A percentile compares a stretch with the other conserved stretches of the same genome.
Conservation (phyloP, 2,888 invertebrate species). For the Seladonia tumulorum region DNA sequence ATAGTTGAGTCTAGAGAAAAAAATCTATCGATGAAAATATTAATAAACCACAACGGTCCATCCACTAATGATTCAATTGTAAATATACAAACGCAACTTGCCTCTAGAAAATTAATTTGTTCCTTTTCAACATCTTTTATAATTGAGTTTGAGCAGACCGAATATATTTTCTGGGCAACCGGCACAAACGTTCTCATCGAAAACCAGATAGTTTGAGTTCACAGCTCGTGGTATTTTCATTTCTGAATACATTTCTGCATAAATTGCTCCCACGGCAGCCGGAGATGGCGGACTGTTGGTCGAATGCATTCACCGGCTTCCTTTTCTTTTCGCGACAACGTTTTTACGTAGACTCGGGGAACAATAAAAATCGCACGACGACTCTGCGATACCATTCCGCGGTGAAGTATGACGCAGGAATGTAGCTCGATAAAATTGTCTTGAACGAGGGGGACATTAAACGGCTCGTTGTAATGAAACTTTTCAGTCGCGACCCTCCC, state of each 20-base stretch:
- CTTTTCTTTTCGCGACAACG: conserved; percentile 45
- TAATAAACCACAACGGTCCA: too few relatives aligned
- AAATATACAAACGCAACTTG: not conserved
- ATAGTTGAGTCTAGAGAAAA: too few relatives aligned
- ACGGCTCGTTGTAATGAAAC: conserved; percentile 61
- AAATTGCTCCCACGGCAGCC: conserved; percentile 58
- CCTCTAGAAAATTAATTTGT: not conserved
- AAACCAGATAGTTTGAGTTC: conserved; percentile 60
- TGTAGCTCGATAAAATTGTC: conserved; percentile 63
- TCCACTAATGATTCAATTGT: too few relatives aligned
- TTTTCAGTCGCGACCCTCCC: conserved; percentile 33
- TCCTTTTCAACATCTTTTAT: not conserved
- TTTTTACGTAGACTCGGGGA: conserved; percentile 71
- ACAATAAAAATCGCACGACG: conserved; percentile 72
- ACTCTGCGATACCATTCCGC: conserved; percentile 69
- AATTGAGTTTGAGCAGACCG: not conserved
- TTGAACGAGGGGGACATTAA: conserved; percentile 58
- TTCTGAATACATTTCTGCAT: conserved; percentile 51
- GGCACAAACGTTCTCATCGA: conserved; percentile 40
- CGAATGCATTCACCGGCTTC: conserved; percentile 70
- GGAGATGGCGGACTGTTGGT: conserved; percentile 65
- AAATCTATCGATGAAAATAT: not conserved
- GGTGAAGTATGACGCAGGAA: conserved; percentile 54
- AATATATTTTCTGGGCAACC: conserved; percentile 24
- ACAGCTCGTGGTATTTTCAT: conserved; percentile 65